Conservation (phyloP, 2,113 vertebrate genomes). For the Harpagus bidentatus region DNA sequence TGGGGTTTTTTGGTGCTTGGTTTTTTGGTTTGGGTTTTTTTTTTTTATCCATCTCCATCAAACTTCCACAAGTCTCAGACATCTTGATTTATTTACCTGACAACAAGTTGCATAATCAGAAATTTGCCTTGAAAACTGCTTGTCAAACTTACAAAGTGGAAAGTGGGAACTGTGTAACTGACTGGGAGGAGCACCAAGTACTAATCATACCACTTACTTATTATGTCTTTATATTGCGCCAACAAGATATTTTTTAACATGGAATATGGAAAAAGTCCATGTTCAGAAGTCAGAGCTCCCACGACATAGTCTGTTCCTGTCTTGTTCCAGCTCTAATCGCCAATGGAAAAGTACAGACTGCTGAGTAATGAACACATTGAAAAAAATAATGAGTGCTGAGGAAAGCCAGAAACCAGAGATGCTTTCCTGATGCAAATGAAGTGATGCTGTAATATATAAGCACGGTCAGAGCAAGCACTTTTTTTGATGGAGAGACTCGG, state of each 20-base stretch:
- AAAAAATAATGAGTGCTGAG: background rate
- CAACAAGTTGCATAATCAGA: background rate
- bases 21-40: background rate
- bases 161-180: background rate
- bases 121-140: background rate
- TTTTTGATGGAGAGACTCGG: background rate
- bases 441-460: background rate
- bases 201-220: background rate
- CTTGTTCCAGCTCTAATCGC: rapidly evolving
- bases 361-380: rapidly evolving
- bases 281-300: background rate
- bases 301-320: background rate
- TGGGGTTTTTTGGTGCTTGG: too few species aligned
- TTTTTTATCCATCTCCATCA: background rate
- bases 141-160: background rate
- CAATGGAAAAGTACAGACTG: background rate
- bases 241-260: background rate
- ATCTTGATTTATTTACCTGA: background rate
- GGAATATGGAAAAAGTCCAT: background rate
- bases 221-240: background rate
- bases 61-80: background rate
- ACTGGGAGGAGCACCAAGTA: background rate
- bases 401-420: background rate
- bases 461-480: background rate
- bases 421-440: background rate